Evolutionary conservation across 1,140 invertebrate species (phyloP), one percentile per base, ranked within the genome.

Genomic region (Neodiprion virginianus): DNA sequence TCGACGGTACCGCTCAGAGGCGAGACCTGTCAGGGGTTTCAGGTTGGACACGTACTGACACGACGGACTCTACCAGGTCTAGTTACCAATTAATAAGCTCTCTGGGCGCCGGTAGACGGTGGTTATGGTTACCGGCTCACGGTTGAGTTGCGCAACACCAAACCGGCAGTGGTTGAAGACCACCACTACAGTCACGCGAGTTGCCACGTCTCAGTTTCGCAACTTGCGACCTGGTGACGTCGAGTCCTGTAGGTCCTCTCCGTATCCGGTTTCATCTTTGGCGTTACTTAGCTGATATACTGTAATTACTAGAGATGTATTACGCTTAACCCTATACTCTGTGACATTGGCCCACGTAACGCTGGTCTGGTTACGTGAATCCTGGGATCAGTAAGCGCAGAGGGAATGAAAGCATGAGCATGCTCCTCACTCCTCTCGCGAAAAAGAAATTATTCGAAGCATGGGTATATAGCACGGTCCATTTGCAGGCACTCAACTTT

Each of bases 291-390:
- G 53, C 53, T 61, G 53, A 61, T 61, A 61, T 61, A 12, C 11
- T 61, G 82, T 84, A 80, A 84, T 85, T 85, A 83, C 78, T 78
- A 74, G 71, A 80, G 79, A 85, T 85, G 79, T 80, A 81, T 80
- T 83, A 76, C 78, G 69, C 75, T 82, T 80, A 82, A 81, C 80
- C 74, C 4, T 21, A 14, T 1, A 40, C 28, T 5, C 2, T 40
- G 28, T 40, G 2, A 40, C 2, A 5, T 1, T 40, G 28, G 28
- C 28, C 28, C 28, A 5, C 28, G 5, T 1, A 40, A 2, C 28
- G 28, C 28, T 40, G 28, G 28, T 40, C 28, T 1, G 28, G 28
- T 40, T 40, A 40, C 1, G 28, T 40, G 2, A 40, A 40, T 1
- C 28, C 28, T 40, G 28, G 1, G 1, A 40, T 40, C 28, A 40